Conservation (phyloP, 2,797 vertebrate species). For the Vireo griseus region DNA sequence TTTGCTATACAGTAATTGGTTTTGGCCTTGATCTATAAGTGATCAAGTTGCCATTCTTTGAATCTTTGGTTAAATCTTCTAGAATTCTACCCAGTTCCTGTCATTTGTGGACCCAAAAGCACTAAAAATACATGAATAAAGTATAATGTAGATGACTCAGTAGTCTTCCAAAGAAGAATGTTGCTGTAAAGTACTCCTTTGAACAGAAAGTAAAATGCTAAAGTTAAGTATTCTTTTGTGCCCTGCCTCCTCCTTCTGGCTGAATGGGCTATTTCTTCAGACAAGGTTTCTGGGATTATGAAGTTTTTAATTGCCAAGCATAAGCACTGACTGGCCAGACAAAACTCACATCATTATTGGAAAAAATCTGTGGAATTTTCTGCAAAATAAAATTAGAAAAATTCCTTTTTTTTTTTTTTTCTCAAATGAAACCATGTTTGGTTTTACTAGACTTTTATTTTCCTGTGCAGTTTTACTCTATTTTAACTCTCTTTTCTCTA, state of each 20-base stretch:
- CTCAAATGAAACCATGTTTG: neutral
- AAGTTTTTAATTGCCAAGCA: neutral
- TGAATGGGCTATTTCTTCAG: neutral
- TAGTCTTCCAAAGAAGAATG: neutral
- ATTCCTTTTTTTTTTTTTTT: neutral
- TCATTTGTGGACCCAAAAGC: neutral
- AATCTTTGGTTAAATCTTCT: neutral
- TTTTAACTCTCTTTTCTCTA: neutral
- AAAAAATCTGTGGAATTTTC: neutral
- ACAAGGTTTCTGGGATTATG: neutral
- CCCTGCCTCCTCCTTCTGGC: fast-evolving
- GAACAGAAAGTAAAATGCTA: neutral
- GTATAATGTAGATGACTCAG: neutral
- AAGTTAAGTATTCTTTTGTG: neutral
- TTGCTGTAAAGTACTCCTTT: neutral
- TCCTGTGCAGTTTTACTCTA: neutral
- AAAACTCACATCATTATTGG: neutral
- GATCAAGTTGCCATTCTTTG: neutral
- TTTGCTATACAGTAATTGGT: neutral
- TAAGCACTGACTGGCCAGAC: neutral
- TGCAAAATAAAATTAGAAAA: neutral
- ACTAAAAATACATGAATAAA: neutral
- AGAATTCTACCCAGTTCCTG: neutral
- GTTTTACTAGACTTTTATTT: neutral
- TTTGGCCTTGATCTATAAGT: neutral